Conservation (phyloP, 2,888 invertebrate species). For the Achlya flavicornis region DNA sequence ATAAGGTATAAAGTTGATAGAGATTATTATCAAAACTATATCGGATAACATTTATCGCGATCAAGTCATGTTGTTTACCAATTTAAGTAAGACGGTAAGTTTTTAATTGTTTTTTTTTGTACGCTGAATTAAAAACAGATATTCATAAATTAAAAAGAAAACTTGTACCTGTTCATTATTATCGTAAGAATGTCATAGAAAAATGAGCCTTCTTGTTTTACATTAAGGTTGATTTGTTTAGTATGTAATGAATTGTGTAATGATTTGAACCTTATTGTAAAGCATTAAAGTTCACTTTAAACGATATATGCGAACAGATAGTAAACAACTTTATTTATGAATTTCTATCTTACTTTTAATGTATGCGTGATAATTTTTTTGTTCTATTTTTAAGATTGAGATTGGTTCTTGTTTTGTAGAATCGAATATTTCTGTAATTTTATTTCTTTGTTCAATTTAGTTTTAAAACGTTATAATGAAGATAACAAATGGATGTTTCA, state of each 20-base stretch:
- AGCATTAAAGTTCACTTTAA: neutral
- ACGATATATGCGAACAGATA: neutral
- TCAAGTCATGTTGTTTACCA: constrained; percentile 63
- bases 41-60: constrained; percentile 50
- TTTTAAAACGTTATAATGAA: neutral
- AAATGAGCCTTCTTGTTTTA: too few species aligned
- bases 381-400: constrained; percentile 1
- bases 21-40: constrained; percentile 10
- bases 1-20: neutral
- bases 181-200: too few species aligned
- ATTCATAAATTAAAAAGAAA: constrained; percentile 28
- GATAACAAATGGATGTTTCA: neutral
- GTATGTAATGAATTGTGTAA: too few species aligned
- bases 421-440: neutral
- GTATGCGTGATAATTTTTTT: neutral
- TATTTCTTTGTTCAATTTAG: neutral
- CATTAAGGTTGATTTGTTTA: too few species aligned
- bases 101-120: constrained; percentile 39
- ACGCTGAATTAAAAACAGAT: constrained; percentile 35
- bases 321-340: neutral
- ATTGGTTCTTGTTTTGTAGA: constrained; percentile 1
- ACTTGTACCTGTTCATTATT: too few species aligned
- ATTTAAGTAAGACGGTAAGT: constrained; percentile 52
- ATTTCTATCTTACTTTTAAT: neutral
- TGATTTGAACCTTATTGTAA: neutral